These are phyloP conservation scores for Gymnogyps californianus DNA, from an alignment of 2,113 vertebrate genomes.

Conservation along the genomic window DNA sequence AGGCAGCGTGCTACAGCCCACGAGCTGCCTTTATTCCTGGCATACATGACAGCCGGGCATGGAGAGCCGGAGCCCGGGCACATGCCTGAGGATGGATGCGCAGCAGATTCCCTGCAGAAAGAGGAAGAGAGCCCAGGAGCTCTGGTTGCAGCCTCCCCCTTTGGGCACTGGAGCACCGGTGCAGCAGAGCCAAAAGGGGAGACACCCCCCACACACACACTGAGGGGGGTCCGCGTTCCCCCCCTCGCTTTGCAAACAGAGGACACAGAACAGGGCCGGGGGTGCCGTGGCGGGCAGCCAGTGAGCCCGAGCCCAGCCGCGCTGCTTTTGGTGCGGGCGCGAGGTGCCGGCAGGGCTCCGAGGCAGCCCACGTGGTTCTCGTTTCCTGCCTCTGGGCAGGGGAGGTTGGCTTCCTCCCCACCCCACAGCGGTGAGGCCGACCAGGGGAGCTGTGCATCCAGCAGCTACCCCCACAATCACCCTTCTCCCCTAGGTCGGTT, in stretches of 20 bases:
- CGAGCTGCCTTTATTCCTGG: neutral
- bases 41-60: rapidly evolving
- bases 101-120: neutral
- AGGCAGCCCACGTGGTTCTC: neutral
- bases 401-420: neutral
- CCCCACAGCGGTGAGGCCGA: neutral
- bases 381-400: slow-evolving; percentile 1
- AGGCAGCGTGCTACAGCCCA: neutral
- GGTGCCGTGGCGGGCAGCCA: rapidly evolving
- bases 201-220: too few relatives aligned
- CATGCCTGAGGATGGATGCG: neutral
- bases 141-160: neutral
- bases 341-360: neutral
- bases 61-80: neutral
- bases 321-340: neutral
- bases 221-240: rapidly evolving
- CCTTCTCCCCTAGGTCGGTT: neutral
- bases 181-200: neutral
- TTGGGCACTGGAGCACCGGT: neutral
- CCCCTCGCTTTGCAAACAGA: neutral
- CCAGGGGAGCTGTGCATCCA: neutral
- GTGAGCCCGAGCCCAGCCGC: neutral
- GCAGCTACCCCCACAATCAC: neutral
- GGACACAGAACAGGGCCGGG: neutral
- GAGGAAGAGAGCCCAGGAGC: neutral